phyloP scores from a whole-genome alignment of 2,113 vertebrate species.

The Hucho hucho region DNA sequence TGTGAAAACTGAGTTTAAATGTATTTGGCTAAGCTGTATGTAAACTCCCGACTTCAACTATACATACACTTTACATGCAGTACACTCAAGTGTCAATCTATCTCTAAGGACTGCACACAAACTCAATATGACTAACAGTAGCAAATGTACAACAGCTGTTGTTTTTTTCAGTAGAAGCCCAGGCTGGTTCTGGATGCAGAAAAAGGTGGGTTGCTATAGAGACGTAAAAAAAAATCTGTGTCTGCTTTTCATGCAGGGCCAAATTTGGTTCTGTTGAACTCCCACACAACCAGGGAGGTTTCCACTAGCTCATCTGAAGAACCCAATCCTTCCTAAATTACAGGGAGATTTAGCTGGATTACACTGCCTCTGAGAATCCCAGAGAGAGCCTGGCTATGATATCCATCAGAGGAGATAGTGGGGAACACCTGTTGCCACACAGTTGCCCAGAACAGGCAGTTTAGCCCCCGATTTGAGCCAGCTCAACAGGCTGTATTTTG shows the following conservation, averaged over 20 bases:
- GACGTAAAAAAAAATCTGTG: conserved; percentile 39
- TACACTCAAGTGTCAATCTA: background rate
- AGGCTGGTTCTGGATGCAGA: conserved; percentile 32
- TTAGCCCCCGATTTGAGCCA: conserved; percentile 27
- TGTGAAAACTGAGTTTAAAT: no score
- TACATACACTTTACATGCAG: no score
- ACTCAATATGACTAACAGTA: conserved; percentile 17
- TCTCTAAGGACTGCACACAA: background rate
- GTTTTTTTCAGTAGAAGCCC: conserved; percentile 30
- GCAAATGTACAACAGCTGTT: conserved; percentile 22
- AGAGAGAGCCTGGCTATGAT: conserved; percentile 68
- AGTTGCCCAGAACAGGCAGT: conserved; percentile 46
- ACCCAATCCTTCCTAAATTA: conserved; percentile 80
- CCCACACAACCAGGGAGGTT: conserved; percentile 72
- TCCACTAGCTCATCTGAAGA: conserved; percentile 79
- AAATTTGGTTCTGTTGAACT: conserved; percentile 63
- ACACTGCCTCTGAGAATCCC: conserved; percentile 73
- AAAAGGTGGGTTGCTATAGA: conserved; percentile 30
- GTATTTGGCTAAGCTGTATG: no score
- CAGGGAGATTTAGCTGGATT: conserved; percentile 80
- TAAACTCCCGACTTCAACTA: no score
- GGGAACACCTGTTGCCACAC: conserved; percentile 74
- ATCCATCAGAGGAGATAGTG: conserved; percentile 73
- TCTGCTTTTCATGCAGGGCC: conserved; percentile 58
- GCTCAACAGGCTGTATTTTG: conserved; percentile 8